Evolutionary conservation across 2,797 vertebrate species (phyloP).

Genomic region (Dryobates pubescens): DNA sequence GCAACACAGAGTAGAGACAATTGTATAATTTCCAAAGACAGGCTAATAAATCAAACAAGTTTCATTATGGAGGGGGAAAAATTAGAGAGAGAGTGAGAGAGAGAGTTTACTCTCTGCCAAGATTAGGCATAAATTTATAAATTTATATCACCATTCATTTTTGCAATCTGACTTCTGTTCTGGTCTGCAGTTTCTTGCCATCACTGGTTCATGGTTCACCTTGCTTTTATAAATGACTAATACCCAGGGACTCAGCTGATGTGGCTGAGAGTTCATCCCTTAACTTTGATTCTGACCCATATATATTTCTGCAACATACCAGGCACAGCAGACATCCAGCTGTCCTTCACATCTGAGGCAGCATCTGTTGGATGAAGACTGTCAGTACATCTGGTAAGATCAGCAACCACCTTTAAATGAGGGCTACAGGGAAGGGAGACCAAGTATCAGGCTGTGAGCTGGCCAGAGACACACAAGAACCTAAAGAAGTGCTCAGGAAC

Average conservation of each 20-base stretch:
- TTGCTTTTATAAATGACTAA: background rate
- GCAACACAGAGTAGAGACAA: background rate
- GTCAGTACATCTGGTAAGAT: background rate
- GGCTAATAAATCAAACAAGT: background rate
- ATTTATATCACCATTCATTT: background rate
- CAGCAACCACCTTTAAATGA: background rate
- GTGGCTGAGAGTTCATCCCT: background rate
- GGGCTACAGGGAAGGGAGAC: background rate
- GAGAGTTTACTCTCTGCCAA: background rate
- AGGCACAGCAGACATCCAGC: background rate
- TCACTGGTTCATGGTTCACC: fast-evolving
- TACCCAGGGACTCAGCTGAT: fast-evolving
- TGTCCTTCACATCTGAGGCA: background rate
- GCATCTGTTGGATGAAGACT: background rate
- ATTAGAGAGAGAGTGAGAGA: no score
- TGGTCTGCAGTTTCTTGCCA: background rate
- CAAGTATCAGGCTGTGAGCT: background rate
- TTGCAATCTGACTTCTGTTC: background rate
- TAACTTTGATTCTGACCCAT: background rate
- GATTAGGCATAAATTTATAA: background rate
- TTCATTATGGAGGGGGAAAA: no score
- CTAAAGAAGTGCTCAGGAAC: background rate
- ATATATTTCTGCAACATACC: background rate
- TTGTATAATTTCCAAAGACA: background rate
- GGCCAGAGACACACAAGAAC: background rate